Conservation (phyloP, 2,113 vertebrate species). For the Cyrtonyx montezumae region DNA sequence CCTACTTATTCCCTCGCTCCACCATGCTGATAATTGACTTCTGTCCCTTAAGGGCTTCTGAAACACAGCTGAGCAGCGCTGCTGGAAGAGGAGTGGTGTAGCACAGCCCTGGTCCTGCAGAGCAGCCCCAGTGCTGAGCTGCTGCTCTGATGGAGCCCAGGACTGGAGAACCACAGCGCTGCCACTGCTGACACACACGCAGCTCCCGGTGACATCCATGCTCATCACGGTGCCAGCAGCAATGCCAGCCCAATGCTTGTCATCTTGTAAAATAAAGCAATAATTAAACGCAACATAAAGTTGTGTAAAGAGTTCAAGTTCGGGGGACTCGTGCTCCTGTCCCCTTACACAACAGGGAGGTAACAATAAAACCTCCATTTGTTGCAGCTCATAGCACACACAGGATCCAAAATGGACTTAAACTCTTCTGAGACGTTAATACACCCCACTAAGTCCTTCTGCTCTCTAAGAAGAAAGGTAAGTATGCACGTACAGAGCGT, state of each 20-base stretch:
- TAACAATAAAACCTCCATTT: accelerated
- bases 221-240: accelerated
- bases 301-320: not conserved
- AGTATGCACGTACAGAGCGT: not conserved
- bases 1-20: constrained; percentile 73
- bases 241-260: not conserved
- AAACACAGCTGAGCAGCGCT: constrained; percentile 73
- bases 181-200: accelerated
- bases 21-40: constrained; percentile 77
- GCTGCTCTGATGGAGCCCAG: too few species aligned
- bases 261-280: not conserved
- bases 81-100: too few species aligned
- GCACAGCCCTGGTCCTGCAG: too few species aligned
- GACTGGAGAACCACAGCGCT: too few species aligned
- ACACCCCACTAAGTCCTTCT: accelerated
- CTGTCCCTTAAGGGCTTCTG: constrained; percentile 71
- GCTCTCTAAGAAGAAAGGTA: not conserved
- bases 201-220: not conserved
- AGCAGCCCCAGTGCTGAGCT: too few species aligned
- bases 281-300: not conserved
- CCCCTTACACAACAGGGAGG: not conserved
- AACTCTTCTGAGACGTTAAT: not conserved
- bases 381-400: accelerated
- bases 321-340: not conserved
- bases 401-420: not conserved